A percentile compares a stretch with the other conserved stretches of the same genome.
phyloP scores from a whole-genome alignment of 2,888 invertebrate genomes.

The Synanthedon andrenaeformis region DNA sequence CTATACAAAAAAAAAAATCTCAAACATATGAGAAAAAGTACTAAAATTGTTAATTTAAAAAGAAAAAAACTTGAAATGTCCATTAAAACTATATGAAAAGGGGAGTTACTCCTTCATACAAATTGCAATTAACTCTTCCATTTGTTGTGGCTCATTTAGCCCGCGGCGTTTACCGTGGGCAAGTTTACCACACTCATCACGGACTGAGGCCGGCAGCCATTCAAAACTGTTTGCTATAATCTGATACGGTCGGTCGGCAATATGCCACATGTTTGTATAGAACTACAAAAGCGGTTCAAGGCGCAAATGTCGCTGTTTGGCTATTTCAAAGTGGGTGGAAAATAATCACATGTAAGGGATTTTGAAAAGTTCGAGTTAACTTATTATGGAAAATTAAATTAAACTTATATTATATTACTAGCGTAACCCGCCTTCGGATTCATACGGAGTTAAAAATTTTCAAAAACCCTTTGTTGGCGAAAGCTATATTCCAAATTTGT shows the following conservation, averaged over 20 bases:
- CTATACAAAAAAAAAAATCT: too few relatives aligned
- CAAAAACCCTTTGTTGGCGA: too few relatives aligned
- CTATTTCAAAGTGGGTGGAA: not conserved
- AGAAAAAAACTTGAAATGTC: not conserved
- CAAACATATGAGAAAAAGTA: too few relatives aligned
- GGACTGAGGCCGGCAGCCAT: slow-evolving; percentile 17
- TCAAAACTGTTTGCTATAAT: slow-evolving; percentile 53
- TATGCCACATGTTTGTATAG: slow-evolving; percentile 48
- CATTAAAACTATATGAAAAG: not conserved
- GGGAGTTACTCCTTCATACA: slow-evolving; percentile 25
- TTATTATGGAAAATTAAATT: too few relatives aligned
- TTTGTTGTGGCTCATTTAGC: slow-evolving; percentile 23
- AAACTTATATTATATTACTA: too few relatives aligned
- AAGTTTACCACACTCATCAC: slow-evolving; percentile 12
- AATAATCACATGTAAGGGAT: too few relatives aligned
- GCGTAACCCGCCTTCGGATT: too few relatives aligned
- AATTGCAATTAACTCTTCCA: slow-evolving; percentile 45
- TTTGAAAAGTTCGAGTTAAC: too few relatives aligned
- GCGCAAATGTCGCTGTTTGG: not conserved
- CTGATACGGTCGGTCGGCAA: slow-evolving; percentile 47
- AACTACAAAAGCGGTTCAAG: slow-evolving; percentile 1
- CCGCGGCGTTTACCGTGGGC: slow-evolving; percentile 13
- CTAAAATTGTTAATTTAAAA: too few relatives aligned
- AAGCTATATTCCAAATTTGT: too few relatives aligned
- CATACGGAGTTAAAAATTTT: too few relatives aligned